Conservation (phyloP, 2,888 invertebrate genomes). For the Lithophane socia region DNA sequence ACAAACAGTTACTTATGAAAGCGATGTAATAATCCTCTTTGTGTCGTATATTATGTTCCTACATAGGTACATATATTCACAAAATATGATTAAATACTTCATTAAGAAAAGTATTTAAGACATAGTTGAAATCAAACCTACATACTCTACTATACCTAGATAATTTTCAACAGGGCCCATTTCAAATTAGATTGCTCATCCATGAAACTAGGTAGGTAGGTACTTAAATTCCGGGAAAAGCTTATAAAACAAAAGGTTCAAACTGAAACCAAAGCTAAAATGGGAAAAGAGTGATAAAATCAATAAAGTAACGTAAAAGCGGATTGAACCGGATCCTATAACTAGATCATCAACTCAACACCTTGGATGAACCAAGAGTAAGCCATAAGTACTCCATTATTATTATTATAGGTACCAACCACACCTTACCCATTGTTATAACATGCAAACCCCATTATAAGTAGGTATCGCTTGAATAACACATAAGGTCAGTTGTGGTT, state of each 20-base stretch:
- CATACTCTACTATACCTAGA: neutral
- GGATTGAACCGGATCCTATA: conserved; percentile 4
- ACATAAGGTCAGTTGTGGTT: conserved; percentile 74
- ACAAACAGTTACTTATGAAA: conserved; percentile 53
- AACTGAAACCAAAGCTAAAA: conserved; percentile 8
- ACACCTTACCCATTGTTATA: conserved; percentile 49
- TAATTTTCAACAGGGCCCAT: neutral
- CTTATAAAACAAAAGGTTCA: conserved; percentile 21
- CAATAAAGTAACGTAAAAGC: conserved; percentile 15
- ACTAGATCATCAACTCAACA: conserved; percentile 11
- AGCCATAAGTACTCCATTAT: conserved; percentile 8
- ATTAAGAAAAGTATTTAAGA: neutral
- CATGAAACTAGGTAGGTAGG: neutral
- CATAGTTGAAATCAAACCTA: neutral
- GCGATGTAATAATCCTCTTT: conserved; percentile 45
- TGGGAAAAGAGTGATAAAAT: neutral
- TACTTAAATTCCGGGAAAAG: conserved; percentile 17
- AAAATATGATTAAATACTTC: neutral
- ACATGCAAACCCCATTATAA: conserved; percentile 48
- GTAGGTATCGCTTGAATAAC: conserved; percentile 55
- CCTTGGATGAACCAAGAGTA: conserved; percentile 10
- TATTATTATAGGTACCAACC: conserved; percentile 10
- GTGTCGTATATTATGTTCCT: conserved; percentile 11
- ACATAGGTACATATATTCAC: neutral
- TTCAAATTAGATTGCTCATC: neutral